A percentile compares a stretch with the other conserved stretches of the same genome.
Conservation (phyloP, 2,797 vertebrate species). For the Gallinago solitaria region DNA sequence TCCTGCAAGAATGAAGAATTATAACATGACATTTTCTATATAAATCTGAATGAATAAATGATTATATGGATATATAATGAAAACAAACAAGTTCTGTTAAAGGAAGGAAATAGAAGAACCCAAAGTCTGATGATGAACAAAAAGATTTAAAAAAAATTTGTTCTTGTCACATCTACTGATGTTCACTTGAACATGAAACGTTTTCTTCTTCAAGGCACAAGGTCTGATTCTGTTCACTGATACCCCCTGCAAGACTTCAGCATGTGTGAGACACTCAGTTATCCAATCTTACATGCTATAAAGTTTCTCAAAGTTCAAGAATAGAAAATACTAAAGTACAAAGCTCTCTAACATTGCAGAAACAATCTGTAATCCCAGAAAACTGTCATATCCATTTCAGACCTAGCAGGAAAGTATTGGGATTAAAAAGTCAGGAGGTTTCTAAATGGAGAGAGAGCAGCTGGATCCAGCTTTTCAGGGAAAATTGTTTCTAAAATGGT, state of each 20-base stretch:
- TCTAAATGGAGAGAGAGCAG: background rate
- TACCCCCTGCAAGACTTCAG: background rate
- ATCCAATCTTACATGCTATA: background rate
- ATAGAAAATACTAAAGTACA: background rate
- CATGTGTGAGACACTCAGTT: background rate
- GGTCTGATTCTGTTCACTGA: background rate
- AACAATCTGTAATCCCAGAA: background rate
- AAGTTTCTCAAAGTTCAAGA: background rate
- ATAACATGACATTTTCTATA: background rate
- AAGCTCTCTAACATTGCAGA: background rate
- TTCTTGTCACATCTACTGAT: background rate
- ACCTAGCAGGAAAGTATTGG: background rate
- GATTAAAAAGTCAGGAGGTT: background rate
- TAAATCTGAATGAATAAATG: background rate
- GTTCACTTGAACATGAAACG: background rate
- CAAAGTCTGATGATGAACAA: background rate
- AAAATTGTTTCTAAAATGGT: background rate
- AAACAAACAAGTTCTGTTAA: background rate
- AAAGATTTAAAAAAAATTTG: background rate
- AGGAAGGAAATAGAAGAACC: background rate
- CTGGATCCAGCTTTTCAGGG: background rate
- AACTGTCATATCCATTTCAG: background rate
- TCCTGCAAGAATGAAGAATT: background rate
- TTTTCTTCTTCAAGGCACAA: background rate
- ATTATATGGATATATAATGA: background rate